Evolutionary conservation across 2,797 vertebrate species (phyloP), one percentile per base, ranked within the genome.

Genomic region (Cynopterus sphinx): DNA sequence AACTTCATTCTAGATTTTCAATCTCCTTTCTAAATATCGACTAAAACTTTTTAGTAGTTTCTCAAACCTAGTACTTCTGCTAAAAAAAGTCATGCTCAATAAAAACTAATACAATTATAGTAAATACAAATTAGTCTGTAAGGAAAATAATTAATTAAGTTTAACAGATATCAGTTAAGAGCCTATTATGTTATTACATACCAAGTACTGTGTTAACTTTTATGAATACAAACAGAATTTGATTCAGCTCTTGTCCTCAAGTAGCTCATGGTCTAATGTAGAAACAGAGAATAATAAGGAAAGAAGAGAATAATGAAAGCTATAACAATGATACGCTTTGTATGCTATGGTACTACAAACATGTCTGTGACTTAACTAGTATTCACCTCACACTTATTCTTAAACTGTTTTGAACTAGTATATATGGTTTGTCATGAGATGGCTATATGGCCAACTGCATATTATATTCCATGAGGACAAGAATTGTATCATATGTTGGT

Each of bases 1-100:
- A 89, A 83, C 15, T 85, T 88, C 9, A 55, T 57, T 90, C 2
- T 82, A 78, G 28, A 94, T 78, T 82, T 75, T 53, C 94, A 90
- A 75, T 51, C 8, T 9, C 24, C 24, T 85, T 79, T 83, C 31
- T 81, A 46, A n/a, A 59, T 89, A 24, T 5, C 6, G 78, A 61
- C 57, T 77, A 78, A 78, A 71, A 86, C 5, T 74, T 71, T 33
- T 77, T 61, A 46, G 53, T 82, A 84, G 13, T 61, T 89, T 68
- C 13, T 85, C 17, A 70, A 68, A 73, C 8, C 31, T 92, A 68
- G 8, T 78, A 26, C 31, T 83, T 70, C 36, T 74, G 49, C 7
- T 89, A 33, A 51, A 86, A 86, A 91, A 94, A 96, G 22, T 71
- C 41, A 85, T 73, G 33, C 4, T 65, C 21, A 55, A 17, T 92